phyloP scores from a whole-genome alignment of 1,140 invertebrate genomes.

The Branchinecta lindahli region DNA sequence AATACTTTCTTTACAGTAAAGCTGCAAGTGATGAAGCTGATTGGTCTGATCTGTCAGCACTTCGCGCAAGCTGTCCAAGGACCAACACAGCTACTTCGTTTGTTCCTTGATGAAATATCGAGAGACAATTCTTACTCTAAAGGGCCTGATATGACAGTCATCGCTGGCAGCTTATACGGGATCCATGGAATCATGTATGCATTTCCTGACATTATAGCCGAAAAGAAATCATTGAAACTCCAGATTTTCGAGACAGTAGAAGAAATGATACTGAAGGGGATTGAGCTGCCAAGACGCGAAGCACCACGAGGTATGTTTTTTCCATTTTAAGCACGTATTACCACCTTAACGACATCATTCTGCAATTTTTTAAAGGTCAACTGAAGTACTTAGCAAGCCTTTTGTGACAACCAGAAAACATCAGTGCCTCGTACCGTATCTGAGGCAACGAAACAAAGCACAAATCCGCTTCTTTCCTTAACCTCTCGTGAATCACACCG shows the following conservation, averaged over 20 bases:
- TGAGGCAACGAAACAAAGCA: too few relatives aligned
- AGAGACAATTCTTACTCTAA: neutral
- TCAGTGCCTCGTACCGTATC: too few relatives aligned
- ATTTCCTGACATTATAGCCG: neutral
- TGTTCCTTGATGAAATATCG: constrained; percentile 1
- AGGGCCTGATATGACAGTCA: constrained; percentile 1
- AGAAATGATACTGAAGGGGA: neutral
- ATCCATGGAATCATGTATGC: neutral
- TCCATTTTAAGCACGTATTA: too few relatives aligned
- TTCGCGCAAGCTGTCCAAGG: neutral
- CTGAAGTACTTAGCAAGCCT: too few relatives aligned
- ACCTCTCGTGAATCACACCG: too few relatives aligned
- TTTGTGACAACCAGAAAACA: too few relatives aligned
- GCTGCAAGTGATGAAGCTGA: neutral
- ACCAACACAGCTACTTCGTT: neutral
- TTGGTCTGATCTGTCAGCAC: neutral
- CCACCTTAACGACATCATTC: too few relatives aligned
- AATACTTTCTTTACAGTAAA: neutral
- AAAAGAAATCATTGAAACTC: neutral
- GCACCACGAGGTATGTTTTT: neutral
- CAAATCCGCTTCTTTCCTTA: too few relatives aligned
- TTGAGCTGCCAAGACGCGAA: neutral
- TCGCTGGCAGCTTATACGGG: neutral
- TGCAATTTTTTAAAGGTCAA: too few relatives aligned
- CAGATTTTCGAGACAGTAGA: neutral